Base-by-base conservation (phyloP, 2,888 invertebrate genomes). In the Clanis bilineata region DNA sequence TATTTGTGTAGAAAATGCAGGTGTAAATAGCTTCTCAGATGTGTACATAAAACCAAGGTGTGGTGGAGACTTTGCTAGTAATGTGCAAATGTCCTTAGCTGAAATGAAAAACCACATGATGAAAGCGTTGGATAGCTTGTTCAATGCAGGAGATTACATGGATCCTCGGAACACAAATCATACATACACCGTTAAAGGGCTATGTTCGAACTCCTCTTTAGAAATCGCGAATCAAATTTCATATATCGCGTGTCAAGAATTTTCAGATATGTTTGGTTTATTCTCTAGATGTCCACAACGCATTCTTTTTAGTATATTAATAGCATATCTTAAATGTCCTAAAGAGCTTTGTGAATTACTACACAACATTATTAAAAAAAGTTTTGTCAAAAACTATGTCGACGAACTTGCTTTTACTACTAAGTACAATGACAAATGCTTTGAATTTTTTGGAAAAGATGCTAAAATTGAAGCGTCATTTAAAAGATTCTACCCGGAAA, bases 1-100 rank as follows among this genome's bases (percentile, higher is more conserved):
- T 0, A 92, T 94, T 57, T 77, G 92, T 0, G 76, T 89, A n/a
- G 72, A 77, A 10, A 83, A 86, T n/a, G 94, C 96, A 0, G 84
- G 96, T 62, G 69, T 83, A 2, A 93, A 91, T 56, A 93, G 94
- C 61, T 94, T 94, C 66, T 82, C 93, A 0, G 95, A 96, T 74
- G 94, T 96, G 12, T 96, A 96, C 73, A 93, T 94, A 3, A 93
- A 93, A 69, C 88, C 93, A 0, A 85, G 93, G 69, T 87, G 86
- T 57, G 88, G 90, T 1, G 80, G 80, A 3, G 91, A 93, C 60
- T 85, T 89, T 2, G 73, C 81, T 3, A 73, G 83, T 0, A 79
- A 76, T 21, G 62, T 83, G 0, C 90, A 81, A 62, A 81, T 87
- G 44, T 88, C 93, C 9, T 73, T 93, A 3, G 86, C 88, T 3